These are phyloP conservation scores for Pemphigus obesinymphae DNA, from an alignment of 1,140 invertebrate species.

Conservation along the genomic window DNA sequence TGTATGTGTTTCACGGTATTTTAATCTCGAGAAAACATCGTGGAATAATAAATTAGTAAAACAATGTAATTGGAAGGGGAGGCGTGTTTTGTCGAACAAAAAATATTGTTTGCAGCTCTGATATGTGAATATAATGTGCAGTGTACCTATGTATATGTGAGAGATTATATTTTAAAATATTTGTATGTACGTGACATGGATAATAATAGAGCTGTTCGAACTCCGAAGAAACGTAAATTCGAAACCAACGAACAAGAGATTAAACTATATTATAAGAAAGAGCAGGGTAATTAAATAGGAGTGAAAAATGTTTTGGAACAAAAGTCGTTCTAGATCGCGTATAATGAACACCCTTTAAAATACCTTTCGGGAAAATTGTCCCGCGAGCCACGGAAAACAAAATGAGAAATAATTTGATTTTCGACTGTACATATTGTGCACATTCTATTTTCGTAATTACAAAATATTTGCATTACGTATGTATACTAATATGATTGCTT, in stretches of 20 bases:
- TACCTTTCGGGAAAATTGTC: background rate
- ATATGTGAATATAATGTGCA: background rate
- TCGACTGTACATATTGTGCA: background rate
- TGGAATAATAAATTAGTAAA: too few species aligned
- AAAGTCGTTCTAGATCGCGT: slow-evolving; percentile 7
- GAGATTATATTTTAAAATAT: background rate
- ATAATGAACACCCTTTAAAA: slow-evolving; percentile 2
- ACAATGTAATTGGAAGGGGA: too few species aligned
- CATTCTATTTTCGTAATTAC: background rate
- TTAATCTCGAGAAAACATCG: too few species aligned
- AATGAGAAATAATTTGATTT: background rate
- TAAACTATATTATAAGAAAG: background rate
- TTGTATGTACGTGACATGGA: background rate
- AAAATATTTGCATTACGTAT: too few species aligned
- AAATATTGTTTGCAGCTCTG: background rate
- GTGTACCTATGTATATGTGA: too few species aligned
- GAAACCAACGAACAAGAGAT: background rate
- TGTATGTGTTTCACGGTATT: too few species aligned
- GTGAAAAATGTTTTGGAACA: background rate
- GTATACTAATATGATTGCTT: background rate
- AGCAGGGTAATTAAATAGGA: background rate
- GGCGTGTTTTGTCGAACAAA: background rate
- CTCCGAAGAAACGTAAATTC: background rate
- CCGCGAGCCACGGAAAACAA: background rate
- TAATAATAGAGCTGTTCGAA: background rate